These are phyloP conservation scores for Rhaphigaster nebulosa DNA, from an alignment of 2,888 invertebrate species.

Conservation along the genomic window DNA sequence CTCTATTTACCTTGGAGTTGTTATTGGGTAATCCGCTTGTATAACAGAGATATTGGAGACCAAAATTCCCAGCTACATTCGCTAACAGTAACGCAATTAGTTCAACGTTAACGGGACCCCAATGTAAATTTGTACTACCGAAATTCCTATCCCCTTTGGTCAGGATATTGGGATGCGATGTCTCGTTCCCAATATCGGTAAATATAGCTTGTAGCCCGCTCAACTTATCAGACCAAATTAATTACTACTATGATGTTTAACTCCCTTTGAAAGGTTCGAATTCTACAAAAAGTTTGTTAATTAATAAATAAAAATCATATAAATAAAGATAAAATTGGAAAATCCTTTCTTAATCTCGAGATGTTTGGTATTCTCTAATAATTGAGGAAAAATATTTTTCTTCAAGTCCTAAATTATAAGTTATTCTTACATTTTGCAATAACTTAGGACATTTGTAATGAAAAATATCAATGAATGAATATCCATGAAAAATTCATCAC, in stretches of 20 bases:
- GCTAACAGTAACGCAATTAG: not conserved
- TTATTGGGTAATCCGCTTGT: not conserved
- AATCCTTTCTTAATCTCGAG: too few species aligned
- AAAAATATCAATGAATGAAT: too few species aligned
- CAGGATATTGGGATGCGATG: slow-evolving; percentile 19
- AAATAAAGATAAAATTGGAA: too few species aligned
- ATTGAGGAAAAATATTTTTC: too few species aligned
- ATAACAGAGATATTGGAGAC: not conserved
- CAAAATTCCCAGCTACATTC: not conserved
- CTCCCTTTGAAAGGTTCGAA: not conserved
- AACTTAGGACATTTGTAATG: too few species aligned
- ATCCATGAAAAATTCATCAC: too few species aligned
- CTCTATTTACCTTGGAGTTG: not conserved
- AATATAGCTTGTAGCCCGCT: slow-evolving; percentile 19
- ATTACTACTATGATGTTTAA: not conserved
- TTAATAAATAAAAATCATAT: too few species aligned
- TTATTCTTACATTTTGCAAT: too few species aligned
- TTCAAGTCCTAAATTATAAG: too few species aligned
- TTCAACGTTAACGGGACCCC: not conserved
- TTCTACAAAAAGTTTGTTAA: not conserved
- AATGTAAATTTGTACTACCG: slow-evolving; percentile 19
- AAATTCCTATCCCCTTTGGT: not conserved
- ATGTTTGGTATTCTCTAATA: too few species aligned
- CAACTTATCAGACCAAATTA: not conserved
- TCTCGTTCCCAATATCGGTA: slow-evolving; percentile 27